These are phyloP conservation scores for Xiphophorus couchianus DNA, from an alignment of 2,113 vertebrate species.

Conservation along the genomic window DNA sequence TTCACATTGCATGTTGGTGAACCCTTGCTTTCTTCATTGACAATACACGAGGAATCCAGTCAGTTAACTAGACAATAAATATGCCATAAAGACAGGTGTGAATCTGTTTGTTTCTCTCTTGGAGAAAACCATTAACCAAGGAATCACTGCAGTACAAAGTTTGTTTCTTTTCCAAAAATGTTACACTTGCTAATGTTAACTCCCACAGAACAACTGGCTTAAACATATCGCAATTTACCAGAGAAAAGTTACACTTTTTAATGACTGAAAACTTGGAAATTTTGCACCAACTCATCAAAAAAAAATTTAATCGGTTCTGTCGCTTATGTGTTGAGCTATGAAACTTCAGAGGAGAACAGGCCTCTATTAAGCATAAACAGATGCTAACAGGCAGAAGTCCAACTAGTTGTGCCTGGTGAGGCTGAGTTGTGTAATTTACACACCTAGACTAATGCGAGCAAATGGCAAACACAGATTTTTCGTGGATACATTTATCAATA, in stretches of 20 bases:
- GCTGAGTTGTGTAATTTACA: slow-evolving; percentile 30
- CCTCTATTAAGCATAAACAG: slow-evolving; percentile 35
- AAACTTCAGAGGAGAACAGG: slow-evolving; percentile 22
- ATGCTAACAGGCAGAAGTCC: slow-evolving; percentile 25
- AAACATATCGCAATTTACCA: slow-evolving; percentile 12
- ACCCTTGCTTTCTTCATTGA: background rate
- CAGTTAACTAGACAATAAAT: too few relatives aligned
- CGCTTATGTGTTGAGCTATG: slow-evolving; percentile 25
- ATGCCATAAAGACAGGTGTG: background rate
- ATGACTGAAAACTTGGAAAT: slow-evolving; percentile 22
- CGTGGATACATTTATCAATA: slow-evolving; percentile 23
- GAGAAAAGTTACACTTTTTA: slow-evolving; percentile 7
- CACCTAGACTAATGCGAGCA: slow-evolving; percentile 20
- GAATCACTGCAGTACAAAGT: too few relatives aligned
- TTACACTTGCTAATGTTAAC: too few relatives aligned
- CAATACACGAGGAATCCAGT: background rate
- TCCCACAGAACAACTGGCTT: too few relatives aligned
- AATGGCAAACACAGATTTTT: slow-evolving; percentile 14
- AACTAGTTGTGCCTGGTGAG: slow-evolving; percentile 6
- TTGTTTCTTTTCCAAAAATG: too few relatives aligned
- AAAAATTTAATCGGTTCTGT: slow-evolving; percentile 35
- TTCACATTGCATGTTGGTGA: background rate
- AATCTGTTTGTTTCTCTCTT: too few relatives aligned
- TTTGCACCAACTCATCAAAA: slow-evolving; percentile 23
- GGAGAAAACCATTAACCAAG: too few relatives aligned